Conservation (phyloP, 1,140 invertebrate genomes). For the Habropoda laboriosa region DNA sequence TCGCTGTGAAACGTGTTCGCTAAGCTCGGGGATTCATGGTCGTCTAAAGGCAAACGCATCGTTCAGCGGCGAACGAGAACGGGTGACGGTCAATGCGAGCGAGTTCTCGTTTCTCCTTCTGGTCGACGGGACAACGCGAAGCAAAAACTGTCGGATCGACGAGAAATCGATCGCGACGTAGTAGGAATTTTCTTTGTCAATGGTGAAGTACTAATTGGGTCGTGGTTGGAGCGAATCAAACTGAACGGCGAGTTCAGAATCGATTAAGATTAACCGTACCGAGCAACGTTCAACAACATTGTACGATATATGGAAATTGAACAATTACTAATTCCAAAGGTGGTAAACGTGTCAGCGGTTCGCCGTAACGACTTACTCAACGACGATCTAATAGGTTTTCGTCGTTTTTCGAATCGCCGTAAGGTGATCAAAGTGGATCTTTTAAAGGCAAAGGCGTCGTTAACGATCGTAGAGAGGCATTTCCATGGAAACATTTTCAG, state of each 20-base stretch:
- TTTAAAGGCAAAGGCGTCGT: background rate
- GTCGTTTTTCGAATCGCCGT: background rate
- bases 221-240: background rate
- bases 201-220: background rate
- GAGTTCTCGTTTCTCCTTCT: background rate
- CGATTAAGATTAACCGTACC: background rate
- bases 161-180: background rate
- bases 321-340: background rate
- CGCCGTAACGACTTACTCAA: background rate
- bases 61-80: background rate
- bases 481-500: background rate
- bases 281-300: background rate
- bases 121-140: background rate
- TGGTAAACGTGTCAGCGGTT: background rate
- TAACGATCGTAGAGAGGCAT: background rate
- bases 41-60: background rate
- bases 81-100: conserved; percentile 15
- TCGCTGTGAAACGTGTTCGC: background rate
- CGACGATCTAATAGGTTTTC: background rate
- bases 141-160: no score
- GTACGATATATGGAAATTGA: background rate
- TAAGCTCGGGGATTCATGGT: background rate
- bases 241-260: no score
- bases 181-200: background rate
- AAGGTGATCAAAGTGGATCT: background rate